Base-by-base conservation (phyloP, 2,797 vertebrate genomes). In the Uromys caudimaculatus region DNA sequence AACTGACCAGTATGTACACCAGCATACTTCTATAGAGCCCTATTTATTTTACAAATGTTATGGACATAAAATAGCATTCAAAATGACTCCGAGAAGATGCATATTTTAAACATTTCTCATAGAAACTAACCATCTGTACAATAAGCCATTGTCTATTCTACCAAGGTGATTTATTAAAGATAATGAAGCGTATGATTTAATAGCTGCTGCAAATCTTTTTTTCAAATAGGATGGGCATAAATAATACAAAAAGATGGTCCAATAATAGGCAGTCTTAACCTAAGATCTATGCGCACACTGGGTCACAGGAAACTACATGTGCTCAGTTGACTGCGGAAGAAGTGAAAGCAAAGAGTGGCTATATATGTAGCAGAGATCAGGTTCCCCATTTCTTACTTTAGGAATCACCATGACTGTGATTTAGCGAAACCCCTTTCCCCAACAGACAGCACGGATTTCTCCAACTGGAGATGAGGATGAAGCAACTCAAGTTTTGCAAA, bases 181-280 rank as follows among this genome's bases (percentile, higher is more conserved):
- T 97, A 97, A 97, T 97, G 91, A 96, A 97, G 92, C 97, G 50
- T 89, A 93, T 83, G 95, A 91, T 96, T 85, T 95, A 91, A 97
- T 96, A 98, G 97, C 95, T 95, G 91, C 93, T 0, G 0, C 90
- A 97, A 94, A 96, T 96, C 91, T 94, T 95, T 97, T 97, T 96
- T 78, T 95, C 95, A 96, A 97, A 77, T 88, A 96, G 78, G 86
- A 97, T 69, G 83, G 90, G 92, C 90, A 97, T 97, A 97, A 97
- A 97, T 97, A 95, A 97, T 92, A 98, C 77, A 98, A 97, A 97
- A 97, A 84, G 93, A 97, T 93, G 92, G 89, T 90, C 92, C 89
- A 93, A 17, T 44, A 97, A 76, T 76, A 88, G 95, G 54, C 90
- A 96, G 96, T 93, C 90, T 85, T 93, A 96, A 75, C 94, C 85